Evolutionary conservation across 1,140 invertebrate genomes (phyloP).

Genomic region (Portunus trituberculatus): DNA sequence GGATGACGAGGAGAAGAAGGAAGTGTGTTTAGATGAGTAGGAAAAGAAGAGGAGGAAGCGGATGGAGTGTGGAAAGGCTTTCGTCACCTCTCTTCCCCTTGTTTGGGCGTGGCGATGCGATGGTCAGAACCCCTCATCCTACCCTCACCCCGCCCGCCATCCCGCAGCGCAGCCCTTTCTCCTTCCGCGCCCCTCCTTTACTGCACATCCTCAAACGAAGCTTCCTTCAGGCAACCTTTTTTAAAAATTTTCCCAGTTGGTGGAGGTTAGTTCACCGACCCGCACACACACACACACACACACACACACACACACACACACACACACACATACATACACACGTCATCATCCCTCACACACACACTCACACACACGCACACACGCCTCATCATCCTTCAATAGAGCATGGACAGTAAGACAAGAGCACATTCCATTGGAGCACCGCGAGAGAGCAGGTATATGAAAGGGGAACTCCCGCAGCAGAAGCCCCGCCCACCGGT

Average conservation of each 20-base stretch:
- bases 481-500: background rate
- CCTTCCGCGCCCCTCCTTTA: too few relatives aligned
- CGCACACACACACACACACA: background rate
- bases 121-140: too few relatives aligned
- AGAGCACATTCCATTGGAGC: background rate
- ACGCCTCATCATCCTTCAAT: background rate
- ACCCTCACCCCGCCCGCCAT: too few relatives aligned
- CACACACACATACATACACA: background rate
- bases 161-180: too few relatives aligned
- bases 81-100: background rate
- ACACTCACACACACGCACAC: constrained; percentile 18
- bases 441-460: background rate
- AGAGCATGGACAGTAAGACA: background rate
- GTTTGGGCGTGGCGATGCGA: background rate
- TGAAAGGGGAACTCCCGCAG: background rate
- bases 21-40: too few relatives aligned
- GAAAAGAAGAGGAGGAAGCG: too few relatives aligned
- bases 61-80: background rate
- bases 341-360: background rate
- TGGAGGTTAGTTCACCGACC: background rate
- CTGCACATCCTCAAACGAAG: too few relatives aligned
- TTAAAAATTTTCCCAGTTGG: too few relatives aligned
- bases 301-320: constrained; percentile 13
- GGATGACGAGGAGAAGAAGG: too few relatives aligned
- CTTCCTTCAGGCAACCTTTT: too few relatives aligned